Evolutionary conservation across 1,140 invertebrate species (phyloP), one percentile per base, ranked within the genome.

Genomic region (Aricia agestis): DNA sequence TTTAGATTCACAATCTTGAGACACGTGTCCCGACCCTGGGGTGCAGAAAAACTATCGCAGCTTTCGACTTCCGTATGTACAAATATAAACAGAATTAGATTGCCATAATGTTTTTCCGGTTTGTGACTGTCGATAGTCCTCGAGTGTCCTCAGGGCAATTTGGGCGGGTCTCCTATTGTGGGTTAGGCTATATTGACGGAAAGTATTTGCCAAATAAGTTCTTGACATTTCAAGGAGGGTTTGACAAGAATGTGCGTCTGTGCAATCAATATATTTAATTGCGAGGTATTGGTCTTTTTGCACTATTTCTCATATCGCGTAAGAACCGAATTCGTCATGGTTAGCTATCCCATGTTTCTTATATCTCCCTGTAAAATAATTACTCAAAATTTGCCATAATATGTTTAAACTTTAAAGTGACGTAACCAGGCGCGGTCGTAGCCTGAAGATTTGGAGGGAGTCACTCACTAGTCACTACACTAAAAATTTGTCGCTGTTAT

Each of bases 51-150:
- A 89, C 79, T 79, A 82, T 76, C 79, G 82, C 87, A 87, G 86
- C 87, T 89, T 89, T 87, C 84, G 76, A 83, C 86, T 90, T 90
- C 87, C 87, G 86, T 84, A 84, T 78, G 84, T 78, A 82, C 85
- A 83, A 88, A 88, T 80, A 88, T 85, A 90, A 90, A 89, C 83
- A 89, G 83, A 84, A 85, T 89, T 85, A 87, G 80, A 85, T 82
- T 74, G 84, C 80, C 83, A 89, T 89, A 82, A 88, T 90, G 86
- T 88, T 90, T 86, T 89, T 90, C 87, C 86, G 85, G 85, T 83
- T 81, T 81, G 82, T 81, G 84, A 84, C 74, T 75, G 36, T 68
- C 70, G 69, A 76, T 72, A 73, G 78, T 65, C 59, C 76, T 82
- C 72, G 71, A 83, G 80, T 83, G 80, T 74, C 78, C 77, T 81